Percentiles rank a stretch among this genome's conserved stretches.
These are phyloP conservation scores for Cynopterus sphinx DNA, from an alignment of 2,797 vertebrate species.

Conservation along the genomic window DNA sequence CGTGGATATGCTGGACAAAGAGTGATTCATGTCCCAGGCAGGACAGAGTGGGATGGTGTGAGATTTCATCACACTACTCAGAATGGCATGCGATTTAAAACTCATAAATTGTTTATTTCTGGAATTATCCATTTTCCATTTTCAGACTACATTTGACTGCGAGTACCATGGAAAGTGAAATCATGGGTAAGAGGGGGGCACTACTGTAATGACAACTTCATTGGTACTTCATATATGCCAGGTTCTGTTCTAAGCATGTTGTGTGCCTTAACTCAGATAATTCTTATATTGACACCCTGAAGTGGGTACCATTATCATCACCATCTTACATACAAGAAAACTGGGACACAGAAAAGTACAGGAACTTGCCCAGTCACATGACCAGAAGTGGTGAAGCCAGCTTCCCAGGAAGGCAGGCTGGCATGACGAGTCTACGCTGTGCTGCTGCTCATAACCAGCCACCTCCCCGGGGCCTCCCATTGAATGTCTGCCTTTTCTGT, in stretches of 20 bases:
- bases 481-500: neutral
- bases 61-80: neutral
- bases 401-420: neutral
- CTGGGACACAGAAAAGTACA: neutral
- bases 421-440: too few species aligned
- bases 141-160: neutral
- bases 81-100: neutral
- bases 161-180: neutral
- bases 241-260: neutral
- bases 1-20: neutral
- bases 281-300: neutral
- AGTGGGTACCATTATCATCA: neutral
- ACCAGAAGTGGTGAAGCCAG: neutral
- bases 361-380: neutral
- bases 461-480: neutral
- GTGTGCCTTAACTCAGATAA: neutral
- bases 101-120: neutral
- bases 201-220: neutral
- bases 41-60: neutral
- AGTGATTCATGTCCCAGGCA: neutral
- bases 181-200: too few species aligned
- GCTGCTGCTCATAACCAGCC: neutral
- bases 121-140: neutral
- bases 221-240: neutral
- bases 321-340: neutral